Percentiles rank a stretch among this genome's conserved stretches.
Evolutionary conservation across 2,113 vertebrate genomes (phyloP).

Genomic region (Mobula birostris): DNA sequence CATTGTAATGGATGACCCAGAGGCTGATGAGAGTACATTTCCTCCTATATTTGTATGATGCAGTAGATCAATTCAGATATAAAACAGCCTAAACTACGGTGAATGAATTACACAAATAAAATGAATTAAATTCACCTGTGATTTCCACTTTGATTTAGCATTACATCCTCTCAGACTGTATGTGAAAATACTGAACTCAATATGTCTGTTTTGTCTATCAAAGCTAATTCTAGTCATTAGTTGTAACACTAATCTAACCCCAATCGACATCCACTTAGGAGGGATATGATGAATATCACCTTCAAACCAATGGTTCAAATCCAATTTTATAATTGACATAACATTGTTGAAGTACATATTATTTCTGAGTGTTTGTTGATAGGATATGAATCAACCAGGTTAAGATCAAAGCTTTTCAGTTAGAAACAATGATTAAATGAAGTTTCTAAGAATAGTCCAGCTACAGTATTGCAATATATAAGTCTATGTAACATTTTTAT

Average conservation of each 20-base stretch:
- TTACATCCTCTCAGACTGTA: not conserved
- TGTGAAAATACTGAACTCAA: not conserved
- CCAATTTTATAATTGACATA: not conserved
- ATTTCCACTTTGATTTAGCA: not conserved
- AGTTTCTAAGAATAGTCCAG: not conserved
- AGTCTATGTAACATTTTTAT: not conserved
- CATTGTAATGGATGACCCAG: not conserved
- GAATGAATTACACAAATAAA: not conserved
- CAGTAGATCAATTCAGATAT: not conserved
- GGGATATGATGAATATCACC: not conserved
- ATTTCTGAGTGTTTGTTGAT: not conserved
- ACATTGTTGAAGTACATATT: not conserved
- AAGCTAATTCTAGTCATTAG: not conserved
- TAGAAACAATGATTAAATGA: not conserved
- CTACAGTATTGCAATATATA: not conserved
- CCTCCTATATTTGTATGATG: not conserved
- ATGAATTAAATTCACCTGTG: not conserved
- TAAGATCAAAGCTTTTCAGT: not conserved
- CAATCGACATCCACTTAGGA: not conserved
- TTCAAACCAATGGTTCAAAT: not conserved
- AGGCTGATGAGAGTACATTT: not conserved
- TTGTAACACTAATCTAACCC: not conserved
- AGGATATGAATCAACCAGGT: not conserved
- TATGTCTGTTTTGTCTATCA: not conserved
- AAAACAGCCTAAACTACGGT: not conserved